Evolutionary conservation across 2,888 invertebrate genomes (phyloP).

Genomic region (Troilus luridus): DNA sequence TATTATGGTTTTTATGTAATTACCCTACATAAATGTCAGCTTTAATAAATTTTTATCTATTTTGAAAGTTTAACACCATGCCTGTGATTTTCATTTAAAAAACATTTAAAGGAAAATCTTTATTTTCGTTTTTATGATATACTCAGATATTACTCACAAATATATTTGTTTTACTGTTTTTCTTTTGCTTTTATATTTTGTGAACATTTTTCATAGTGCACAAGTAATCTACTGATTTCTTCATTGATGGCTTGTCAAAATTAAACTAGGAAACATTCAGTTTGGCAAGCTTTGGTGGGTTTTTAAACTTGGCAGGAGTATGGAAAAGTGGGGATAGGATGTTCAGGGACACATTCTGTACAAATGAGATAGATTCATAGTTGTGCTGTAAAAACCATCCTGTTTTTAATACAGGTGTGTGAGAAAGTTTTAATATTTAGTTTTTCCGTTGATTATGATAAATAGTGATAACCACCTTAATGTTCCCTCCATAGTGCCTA

Average conservation of each 20-base stretch:
- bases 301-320: slow-evolving; percentile 56
- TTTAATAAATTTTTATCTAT: background rate
- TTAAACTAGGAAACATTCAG: slow-evolving; percentile 39
- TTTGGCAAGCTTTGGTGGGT: slow-evolving; percentile 52
- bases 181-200: background rate
- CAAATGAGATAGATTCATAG: slow-evolving; percentile 51
- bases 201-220: background rate
- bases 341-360: slow-evolving; percentile 58
- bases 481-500: slow-evolving; percentile 51
- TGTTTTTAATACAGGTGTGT: slow-evolving; percentile 18
- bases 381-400: slow-evolving; percentile 42
- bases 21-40: background rate
- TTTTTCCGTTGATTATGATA: slow-evolving; percentile 51
- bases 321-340: slow-evolving; percentile 48
- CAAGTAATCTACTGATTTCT: background rate
- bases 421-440: background rate
- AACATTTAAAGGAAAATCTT: background rate
- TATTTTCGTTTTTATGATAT: background rate
- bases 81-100: background rate
- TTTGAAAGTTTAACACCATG: background rate
- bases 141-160: background rate
- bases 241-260: background rate
- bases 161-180: background rate
- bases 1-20: background rate
- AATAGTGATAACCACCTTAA: slow-evolving; percentile 55